Conservation (phyloP, 2,113 vertebrate species). For the Uria lomvia region DNA sequence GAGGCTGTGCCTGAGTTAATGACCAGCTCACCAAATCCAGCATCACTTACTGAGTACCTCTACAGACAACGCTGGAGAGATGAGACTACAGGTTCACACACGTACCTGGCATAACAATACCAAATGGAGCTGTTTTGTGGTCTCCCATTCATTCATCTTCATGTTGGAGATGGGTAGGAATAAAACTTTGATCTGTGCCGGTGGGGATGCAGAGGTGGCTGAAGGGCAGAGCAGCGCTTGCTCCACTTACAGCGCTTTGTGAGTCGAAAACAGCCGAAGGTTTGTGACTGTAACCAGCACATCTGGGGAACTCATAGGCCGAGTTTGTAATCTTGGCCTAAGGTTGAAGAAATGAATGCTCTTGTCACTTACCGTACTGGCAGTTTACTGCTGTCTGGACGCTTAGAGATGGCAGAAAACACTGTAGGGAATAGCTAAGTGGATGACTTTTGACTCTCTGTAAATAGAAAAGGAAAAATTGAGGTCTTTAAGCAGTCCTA, state of each 20-base stretch:
- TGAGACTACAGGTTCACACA: not conserved
- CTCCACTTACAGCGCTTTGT: accelerated
- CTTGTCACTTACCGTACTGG: not conserved
- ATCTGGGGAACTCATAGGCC: not conserved
- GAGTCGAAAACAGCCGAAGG: not conserved
- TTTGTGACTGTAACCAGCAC: not conserved
- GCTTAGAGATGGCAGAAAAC: not conserved
- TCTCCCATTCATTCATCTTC: not conserved
- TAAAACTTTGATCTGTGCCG: accelerated
- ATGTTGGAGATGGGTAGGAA: not conserved
- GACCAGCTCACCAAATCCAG: not conserved
- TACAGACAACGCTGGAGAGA: not conserved
- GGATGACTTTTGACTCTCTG: not conserved
- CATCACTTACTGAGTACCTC: not conserved
- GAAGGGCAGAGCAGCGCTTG: not conserved
- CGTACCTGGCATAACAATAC: not conserved
- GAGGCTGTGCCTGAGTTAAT: not conserved
- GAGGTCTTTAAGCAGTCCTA: not conserved
- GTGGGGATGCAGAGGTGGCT: not conserved
- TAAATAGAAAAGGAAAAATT: not conserved
- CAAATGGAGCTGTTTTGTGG: not conserved
- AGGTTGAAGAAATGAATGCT: not conserved
- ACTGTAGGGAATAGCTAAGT: not conserved
- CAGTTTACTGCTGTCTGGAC: not conserved
- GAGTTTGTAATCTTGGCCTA: not conserved